Conservation (phyloP, 2,797 vertebrate genomes). For the Artibeus lituratus region DNA sequence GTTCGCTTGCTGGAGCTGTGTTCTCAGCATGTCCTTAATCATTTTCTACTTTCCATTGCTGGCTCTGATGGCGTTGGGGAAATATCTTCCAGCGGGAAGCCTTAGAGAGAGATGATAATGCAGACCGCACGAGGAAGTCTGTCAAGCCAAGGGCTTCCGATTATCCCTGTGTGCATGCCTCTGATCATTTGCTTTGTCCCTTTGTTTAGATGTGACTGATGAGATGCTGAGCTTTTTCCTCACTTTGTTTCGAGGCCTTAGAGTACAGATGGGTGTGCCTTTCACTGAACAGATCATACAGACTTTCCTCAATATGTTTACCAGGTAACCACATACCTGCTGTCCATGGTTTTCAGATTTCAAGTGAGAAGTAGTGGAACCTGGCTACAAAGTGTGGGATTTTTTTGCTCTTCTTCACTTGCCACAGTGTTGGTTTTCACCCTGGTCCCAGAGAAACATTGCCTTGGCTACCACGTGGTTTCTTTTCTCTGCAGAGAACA, state of each 20-base stretch:
- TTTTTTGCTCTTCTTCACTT: not conserved
- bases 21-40: constrained; percentile 25
- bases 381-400: not conserved
- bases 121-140: not conserved
- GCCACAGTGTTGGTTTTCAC: not conserved
- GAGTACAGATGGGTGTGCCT: constrained; percentile 98
- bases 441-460: not conserved
- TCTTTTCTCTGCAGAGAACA: constrained; percentile 87
- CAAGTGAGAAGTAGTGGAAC: not conserved
- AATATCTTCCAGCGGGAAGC: not conserved
- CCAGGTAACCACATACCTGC: constrained; percentile 82
- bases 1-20: not conserved
- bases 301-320: constrained; percentile 99
- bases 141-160: not conserved
- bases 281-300: constrained; percentile 99
- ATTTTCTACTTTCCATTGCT: not conserved
- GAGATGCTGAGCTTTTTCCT: constrained; percentile 99
- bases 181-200: constrained; percentile 22
- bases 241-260: constrained; percentile 94
- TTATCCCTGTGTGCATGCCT: not conserved
- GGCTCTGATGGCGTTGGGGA: not conserved
- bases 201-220: constrained; percentile 92
- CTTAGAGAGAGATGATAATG: not conserved
- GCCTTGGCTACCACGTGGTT: not conserved
- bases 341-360: not conserved